Evolutionary conservation across 2,888 invertebrate genomes (phyloP).

Genomic region (Serrognathus titanus): DNA sequence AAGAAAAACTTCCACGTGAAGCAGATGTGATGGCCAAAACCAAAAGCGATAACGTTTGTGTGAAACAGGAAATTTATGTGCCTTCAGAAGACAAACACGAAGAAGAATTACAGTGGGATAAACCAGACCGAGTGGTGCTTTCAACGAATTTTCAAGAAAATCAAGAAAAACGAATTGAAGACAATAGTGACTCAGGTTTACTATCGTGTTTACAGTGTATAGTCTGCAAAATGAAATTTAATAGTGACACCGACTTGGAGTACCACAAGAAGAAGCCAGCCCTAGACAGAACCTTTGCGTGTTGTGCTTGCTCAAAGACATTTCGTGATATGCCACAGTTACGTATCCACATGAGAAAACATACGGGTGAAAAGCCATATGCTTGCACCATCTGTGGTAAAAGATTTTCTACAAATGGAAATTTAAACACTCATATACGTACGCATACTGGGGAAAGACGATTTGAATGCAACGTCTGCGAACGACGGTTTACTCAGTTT

Average conservation of each 20-base stretch:
- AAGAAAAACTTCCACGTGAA: not conserved
- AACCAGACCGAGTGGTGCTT: slow-evolving; percentile 5
- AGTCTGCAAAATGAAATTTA: slow-evolving; percentile 34
- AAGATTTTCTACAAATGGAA: slow-evolving; percentile 43
- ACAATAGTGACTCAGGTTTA: not conserved
- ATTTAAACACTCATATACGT: slow-evolving; percentile 42
- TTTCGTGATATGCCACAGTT: slow-evolving; percentile 43
- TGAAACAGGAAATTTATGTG: not conserved
- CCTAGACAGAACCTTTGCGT: slow-evolving; percentile 31
- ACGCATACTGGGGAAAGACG: slow-evolving; percentile 36
- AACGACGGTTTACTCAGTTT: slow-evolving; percentile 41
- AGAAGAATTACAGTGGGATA: slow-evolving; percentile 9
- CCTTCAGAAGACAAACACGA: not conserved
- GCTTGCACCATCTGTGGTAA: slow-evolving; percentile 38
- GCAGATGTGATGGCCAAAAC: not conserved
- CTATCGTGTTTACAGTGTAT: slow-evolving; percentile 26
- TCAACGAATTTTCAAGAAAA: slow-evolving; percentile 12
- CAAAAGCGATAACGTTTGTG: not conserved
- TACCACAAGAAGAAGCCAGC: slow-evolving; percentile 32
- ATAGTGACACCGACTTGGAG: slow-evolving; percentile 27
- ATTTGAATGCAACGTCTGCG: slow-evolving; percentile 40
- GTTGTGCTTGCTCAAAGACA: slow-evolving; percentile 40
- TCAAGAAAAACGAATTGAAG: slow-evolving; percentile 17
- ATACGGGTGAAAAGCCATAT: slow-evolving; percentile 44
- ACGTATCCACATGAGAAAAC: slow-evolving; percentile 39